Conservation (phyloP, 2,113 vertebrate species). For the Hippocampus mohnikei region DNA sequence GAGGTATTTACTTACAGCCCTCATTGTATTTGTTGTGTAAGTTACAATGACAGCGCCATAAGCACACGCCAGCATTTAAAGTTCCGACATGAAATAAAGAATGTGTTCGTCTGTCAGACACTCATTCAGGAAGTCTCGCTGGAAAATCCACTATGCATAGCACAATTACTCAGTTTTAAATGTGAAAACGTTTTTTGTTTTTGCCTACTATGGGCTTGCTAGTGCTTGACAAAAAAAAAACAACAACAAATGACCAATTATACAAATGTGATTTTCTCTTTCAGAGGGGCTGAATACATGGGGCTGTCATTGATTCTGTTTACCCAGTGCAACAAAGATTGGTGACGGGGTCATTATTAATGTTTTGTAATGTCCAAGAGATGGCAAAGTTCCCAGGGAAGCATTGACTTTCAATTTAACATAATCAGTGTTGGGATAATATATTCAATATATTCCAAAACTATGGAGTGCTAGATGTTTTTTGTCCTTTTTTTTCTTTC, state of each 20-base stretch:
- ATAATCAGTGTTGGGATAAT: neutral
- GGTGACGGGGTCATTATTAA: neutral
- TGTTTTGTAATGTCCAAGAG: neutral
- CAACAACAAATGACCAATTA: neutral
- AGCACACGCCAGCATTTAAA: neutral
- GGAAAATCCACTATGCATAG: constrained; percentile 1
- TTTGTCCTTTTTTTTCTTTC: constrained; percentile 10
- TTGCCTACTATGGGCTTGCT: neutral
- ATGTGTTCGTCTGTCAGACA: neutral
- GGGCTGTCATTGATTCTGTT: neutral
- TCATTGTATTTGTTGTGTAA: neutral
- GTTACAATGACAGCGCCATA: neutral
- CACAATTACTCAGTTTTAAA: constrained; percentile 3
- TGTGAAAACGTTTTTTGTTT: neutral
- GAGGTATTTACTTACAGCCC: constrained; percentile 22
- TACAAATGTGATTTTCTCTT: neutral
- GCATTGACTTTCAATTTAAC: neutral
- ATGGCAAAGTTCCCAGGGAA: neutral
- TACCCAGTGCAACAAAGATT: neutral
- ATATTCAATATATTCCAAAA: neutral
- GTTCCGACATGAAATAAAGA: neutral
- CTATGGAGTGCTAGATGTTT: constrained; percentile 19
- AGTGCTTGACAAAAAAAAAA: neutral
- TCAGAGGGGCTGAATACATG: neutral
- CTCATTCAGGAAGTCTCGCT: neutral